phyloP scores from a whole-genome alignment of 2,113 vertebrate genomes.

The Ptilorrhoa leucosticta region DNA sequence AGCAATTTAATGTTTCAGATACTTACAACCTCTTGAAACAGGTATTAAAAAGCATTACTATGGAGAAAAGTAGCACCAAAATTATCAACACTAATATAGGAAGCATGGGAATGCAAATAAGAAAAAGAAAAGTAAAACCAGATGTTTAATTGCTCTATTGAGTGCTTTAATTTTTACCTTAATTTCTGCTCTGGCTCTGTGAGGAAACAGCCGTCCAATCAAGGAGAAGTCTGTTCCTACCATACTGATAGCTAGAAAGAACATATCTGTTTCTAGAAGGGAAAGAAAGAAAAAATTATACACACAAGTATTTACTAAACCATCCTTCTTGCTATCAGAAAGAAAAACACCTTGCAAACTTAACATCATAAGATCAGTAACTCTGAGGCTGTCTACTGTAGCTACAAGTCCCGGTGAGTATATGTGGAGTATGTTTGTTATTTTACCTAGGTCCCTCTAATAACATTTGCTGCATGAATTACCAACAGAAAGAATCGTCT shows the following conservation, averaged over 20 bases:
- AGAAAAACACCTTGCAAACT: not conserved
- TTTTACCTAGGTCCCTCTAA: not conserved
- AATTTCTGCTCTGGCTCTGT: slow-evolving; percentile 90
- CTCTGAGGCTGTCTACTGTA: not conserved
- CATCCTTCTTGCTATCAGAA: not conserved
- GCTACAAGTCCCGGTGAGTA: not conserved
- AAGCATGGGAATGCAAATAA: not conserved
- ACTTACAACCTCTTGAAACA: not conserved
- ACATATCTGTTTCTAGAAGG: slow-evolving; percentile 94
- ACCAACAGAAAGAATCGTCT: not conserved
- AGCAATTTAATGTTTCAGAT: not conserved
- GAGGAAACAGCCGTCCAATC: slow-evolving; percentile 94
- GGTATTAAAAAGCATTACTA: not conserved
- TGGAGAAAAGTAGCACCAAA: not conserved
- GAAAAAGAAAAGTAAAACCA: not conserved
- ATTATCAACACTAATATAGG: not conserved
- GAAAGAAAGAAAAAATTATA: not conserved
- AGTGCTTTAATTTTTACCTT: slow-evolving; percentile 77
- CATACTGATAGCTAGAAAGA: slow-evolving; percentile 98
- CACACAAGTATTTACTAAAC: not conserved
- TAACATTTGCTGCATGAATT: not conserved
- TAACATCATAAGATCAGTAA: not conserved
- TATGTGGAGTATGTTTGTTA: not conserved
- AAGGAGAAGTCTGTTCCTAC: slow-evolving; percentile 98
- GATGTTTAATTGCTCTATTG: not conserved